Conservation (phyloP, 2,797 vertebrate species). For the Poecilia gillii region DNA sequence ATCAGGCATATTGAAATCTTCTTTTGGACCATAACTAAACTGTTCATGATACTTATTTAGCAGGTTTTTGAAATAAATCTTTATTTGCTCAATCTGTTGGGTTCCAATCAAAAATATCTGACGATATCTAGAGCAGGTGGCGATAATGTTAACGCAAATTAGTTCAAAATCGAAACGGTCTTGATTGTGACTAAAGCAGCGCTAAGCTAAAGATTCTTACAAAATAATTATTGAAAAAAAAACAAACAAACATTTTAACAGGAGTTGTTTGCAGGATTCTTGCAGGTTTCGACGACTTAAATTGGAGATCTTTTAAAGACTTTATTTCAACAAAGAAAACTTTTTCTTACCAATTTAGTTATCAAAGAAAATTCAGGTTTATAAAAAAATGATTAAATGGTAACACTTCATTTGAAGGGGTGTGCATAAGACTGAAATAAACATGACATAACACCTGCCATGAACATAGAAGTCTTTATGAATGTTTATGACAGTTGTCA, state of each 20-base stretch:
- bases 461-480: no score
- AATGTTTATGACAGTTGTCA: no score
- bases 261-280: no score
- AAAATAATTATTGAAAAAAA: background rate
- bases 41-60: background rate
- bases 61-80: background rate
- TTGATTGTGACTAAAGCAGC: background rate
- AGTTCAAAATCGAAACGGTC: background rate
- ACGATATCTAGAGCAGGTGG: background rate
- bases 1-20: background rate
- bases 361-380: background rate
- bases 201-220: background rate
- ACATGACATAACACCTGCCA: no score
- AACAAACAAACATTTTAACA: no score
- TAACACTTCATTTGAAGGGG: no score
- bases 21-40: background rate
- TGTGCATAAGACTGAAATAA: no score
- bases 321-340: background rate
- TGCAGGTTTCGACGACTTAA: no score
- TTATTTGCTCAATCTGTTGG: background rate
- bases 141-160: background rate
- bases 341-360: background rate
- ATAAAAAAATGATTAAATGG: background rate
- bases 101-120: background rate
- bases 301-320: no score